phyloP scores from a whole-genome alignment of 2,113 vertebrate species.

The Mesocricetus auratus region DNA sequence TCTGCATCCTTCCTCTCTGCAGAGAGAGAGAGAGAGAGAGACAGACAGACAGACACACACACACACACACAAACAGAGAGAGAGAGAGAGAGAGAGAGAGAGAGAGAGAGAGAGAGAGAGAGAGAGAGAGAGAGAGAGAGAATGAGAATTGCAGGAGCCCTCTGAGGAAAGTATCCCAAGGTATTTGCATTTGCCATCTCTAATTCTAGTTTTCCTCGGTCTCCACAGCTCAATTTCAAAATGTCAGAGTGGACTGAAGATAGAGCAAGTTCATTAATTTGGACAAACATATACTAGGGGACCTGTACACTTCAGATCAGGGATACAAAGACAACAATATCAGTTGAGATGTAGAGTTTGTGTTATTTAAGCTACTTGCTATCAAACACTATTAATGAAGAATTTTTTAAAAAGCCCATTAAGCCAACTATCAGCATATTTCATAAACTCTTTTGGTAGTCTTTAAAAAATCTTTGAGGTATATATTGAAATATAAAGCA shows the following conservation, averaged over 20 bases:
- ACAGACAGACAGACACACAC: too few species aligned
- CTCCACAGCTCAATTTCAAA: background rate
- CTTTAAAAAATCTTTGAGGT: background rate
- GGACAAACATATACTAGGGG: background rate
- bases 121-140: too few species aligned
- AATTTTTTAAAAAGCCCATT: background rate
- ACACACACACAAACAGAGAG: too few species aligned
- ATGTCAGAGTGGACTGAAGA: background rate
- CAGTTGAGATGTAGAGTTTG: background rate
- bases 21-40: background rate
- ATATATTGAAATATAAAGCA: background rate
- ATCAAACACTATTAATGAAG: background rate
- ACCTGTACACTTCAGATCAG: background rate
- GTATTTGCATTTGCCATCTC: background rate
- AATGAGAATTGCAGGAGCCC: rapidly evolving
- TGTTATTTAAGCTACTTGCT: background rate
- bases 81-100: too few species aligned
- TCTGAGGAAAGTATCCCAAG: background rate
- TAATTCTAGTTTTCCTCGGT: background rate
- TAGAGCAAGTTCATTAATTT: background rate
- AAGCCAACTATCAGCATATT: background rate
- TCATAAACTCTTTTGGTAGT: background rate
- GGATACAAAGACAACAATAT: background rate
- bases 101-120: too few species aligned
- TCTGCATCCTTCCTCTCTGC: background rate